phyloP scores from a whole-genome alignment of 2,113 vertebrate genomes.

The Podarcis muralis region DNA sequence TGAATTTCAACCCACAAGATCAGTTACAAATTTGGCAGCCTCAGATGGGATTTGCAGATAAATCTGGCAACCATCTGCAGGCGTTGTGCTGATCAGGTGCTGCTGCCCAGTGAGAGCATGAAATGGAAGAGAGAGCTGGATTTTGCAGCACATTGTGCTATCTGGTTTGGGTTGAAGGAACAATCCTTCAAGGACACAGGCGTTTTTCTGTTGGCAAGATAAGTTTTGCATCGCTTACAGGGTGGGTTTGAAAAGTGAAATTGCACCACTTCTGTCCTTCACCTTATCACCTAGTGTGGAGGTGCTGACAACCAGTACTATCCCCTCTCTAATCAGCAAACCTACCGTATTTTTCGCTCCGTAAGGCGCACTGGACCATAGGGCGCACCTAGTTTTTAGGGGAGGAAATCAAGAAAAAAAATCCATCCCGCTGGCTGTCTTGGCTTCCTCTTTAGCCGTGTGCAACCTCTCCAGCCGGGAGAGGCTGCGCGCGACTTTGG shows the following conservation, averaged over 20 bases:
- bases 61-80: constrained; percentile 18
- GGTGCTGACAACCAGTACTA: too few relatives aligned
- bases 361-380: too few relatives aligned
- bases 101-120: background rate
- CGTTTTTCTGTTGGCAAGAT: constrained; percentile 2
- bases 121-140: background rate
- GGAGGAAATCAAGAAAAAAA: too few relatives aligned
- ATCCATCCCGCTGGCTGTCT: too few relatives aligned
- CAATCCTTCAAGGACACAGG: background rate
- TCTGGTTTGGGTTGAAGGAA: constrained; percentile 2
- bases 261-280: background rate
- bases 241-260: constrained; percentile 19
- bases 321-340: too few relatives aligned
- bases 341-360: too few relatives aligned
- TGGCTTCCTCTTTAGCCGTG: too few relatives aligned
- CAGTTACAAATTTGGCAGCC: background rate
- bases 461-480: too few relatives aligned
- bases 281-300: background rate
- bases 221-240: background rate
- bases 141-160: background rate
- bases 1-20: constrained; percentile 18
- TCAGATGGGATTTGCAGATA: background rate
- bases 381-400: too few relatives aligned
- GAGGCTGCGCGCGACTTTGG: too few relatives aligned
- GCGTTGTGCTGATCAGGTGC: background rate